A percentile compares a stretch with the other conserved stretches of the same genome.
Evolutionary conservation across 2,113 vertebrate genomes (phyloP).

Genomic region (Oreochromis aureus): DNA sequence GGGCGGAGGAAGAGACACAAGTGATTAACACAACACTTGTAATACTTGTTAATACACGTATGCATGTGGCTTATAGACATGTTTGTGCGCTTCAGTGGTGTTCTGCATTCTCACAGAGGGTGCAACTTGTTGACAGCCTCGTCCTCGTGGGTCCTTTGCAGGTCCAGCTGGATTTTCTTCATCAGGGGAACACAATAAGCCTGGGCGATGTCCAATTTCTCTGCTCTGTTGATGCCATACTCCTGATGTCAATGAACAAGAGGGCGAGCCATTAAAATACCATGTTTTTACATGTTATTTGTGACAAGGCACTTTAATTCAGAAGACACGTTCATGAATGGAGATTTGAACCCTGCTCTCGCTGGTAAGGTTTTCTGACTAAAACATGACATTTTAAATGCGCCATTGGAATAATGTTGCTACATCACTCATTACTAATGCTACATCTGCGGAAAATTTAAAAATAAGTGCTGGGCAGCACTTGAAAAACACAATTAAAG

Average conservation of each 20-base stretch:
- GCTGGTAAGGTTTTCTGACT: not conserved
- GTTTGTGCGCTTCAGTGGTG: not conserved
- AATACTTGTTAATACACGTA: not conserved
- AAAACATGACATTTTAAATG: not conserved
- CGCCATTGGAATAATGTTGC: not conserved
- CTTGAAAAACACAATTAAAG: not conserved
- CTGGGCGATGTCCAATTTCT: slow-evolving; percentile 95
- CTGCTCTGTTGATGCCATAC: slow-evolving; percentile 89
- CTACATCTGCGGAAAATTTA: not conserved
- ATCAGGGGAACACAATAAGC: slow-evolving; percentile 95
- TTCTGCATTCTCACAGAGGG: slow-evolving; percentile 77
- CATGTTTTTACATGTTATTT: not conserved
- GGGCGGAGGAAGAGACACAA: not conserved
- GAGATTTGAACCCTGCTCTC: not conserved
- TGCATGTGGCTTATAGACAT: not conserved
- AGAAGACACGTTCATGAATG: not conserved
- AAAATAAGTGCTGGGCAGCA: not conserved
- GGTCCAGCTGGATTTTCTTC: slow-evolving; percentile 93
- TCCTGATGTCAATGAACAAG: slow-evolving; percentile 70
- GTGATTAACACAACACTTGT: not conserved
- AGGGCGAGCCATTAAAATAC: not conserved
- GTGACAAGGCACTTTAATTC: not conserved
- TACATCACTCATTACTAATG: not conserved
- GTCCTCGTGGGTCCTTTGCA: slow-evolving; percentile 97
- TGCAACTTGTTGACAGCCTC: slow-evolving; percentile 98